Conservation (phyloP, 2,888 invertebrate genomes). For the Zelleria hepariella region DNA sequence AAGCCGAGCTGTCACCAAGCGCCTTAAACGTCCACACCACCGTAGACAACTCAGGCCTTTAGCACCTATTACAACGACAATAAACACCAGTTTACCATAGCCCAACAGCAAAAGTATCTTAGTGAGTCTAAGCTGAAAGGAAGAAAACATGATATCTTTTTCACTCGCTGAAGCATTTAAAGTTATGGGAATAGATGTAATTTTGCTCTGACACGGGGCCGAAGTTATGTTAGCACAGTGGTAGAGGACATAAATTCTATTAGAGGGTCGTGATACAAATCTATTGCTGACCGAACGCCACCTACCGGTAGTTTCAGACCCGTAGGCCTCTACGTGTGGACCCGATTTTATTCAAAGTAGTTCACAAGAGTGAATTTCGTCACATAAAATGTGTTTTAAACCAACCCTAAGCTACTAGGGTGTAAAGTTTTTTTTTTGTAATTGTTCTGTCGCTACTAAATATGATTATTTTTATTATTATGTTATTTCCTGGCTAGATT, state of each 20-base stretch:
- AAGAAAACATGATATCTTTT: neutral
- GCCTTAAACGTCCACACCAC: neutral
- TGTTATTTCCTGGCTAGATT: too few species aligned
- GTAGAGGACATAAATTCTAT: conserved; percentile 4
- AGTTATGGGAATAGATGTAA: neutral
- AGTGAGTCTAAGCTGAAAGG: neutral
- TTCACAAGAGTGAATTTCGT: too few species aligned
- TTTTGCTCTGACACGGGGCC: neutral
- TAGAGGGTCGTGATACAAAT: conserved; percentile 5
- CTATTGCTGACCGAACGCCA: conserved; percentile 2
- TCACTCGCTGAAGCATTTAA: neutral
- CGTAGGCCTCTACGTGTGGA: neutral
- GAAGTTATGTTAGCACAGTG: neutral
- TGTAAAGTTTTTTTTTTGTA: too few species aligned
- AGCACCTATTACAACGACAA: neutral
- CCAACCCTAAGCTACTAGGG: too few species aligned
- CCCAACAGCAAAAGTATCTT: neutral
- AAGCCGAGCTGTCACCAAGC: neutral
- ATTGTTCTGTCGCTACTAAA: too few species aligned
- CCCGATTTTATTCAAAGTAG: neutral
- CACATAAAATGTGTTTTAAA: too few species aligned
- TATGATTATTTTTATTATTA: too few species aligned
- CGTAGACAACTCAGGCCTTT: neutral
- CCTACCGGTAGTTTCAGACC: neutral
- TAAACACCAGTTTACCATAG: neutral